phyloP scores from a whole-genome alignment of 1,140 invertebrate genomes.

The Portunus trituberculatus region DNA sequence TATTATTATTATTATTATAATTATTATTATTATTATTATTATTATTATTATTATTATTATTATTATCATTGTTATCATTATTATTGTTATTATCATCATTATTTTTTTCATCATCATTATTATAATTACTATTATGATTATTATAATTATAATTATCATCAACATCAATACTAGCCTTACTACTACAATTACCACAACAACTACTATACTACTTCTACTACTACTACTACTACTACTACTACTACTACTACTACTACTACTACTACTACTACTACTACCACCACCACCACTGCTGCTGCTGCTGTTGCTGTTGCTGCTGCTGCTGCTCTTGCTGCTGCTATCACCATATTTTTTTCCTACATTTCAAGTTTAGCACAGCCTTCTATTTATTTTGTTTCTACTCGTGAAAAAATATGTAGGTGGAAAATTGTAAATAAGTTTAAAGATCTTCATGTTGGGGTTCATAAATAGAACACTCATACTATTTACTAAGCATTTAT shows the following conservation, averaged over 20 bases:
- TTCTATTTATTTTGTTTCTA: too few species aligned
- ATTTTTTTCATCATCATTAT: neutral
- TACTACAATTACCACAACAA: slow-evolving; percentile 3
- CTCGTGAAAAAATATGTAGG: too few species aligned
- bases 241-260: slow-evolving; percentile 41
- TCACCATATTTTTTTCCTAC: neutral
- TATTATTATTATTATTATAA: too few species aligned
- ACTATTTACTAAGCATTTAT: too few species aligned
- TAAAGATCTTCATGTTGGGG: too few species aligned
- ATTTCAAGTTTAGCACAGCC: too few species aligned
- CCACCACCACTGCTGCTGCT: neutral
- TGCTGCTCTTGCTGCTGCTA: neutral
- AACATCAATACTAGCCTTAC: neutral
- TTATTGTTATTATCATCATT: too few species aligned
- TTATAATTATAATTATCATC: neutral
- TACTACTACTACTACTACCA: slow-evolving; percentile 39
- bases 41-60: too few species aligned
- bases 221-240: slow-evolving; percentile 26
- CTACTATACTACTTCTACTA: neutral
- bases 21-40: too few species aligned
- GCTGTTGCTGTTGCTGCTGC: neutral
- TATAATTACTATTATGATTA: neutral
- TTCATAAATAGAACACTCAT: too few species aligned
- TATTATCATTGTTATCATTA: too few species aligned
- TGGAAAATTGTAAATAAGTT: too few species aligned